Evolutionary conservation across 2,888 invertebrate genomes (phyloP).

Genomic region (Isotomurus palustris): DNA sequence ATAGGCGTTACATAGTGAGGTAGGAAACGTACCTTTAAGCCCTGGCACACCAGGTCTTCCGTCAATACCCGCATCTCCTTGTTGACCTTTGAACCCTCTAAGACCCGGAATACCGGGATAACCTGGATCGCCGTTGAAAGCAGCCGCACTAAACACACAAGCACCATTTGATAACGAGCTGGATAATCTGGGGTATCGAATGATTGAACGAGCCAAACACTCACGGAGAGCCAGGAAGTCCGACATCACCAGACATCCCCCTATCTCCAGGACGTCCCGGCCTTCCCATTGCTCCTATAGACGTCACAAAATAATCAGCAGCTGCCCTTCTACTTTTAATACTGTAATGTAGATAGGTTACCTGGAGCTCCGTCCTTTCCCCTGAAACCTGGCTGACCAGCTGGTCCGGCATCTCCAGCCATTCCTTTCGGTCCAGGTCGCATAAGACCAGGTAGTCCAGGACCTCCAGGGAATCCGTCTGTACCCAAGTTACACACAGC

Average conservation of each 20-base stretch:
- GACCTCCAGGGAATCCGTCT: slow-evolving; percentile 58
- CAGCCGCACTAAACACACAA: slow-evolving; percentile 34
- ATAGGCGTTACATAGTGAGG: neutral
- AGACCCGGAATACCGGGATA: slow-evolving; percentile 52
- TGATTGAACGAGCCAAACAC: too few relatives aligned
- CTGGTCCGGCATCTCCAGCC: slow-evolving; percentile 55
- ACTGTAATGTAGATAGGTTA: too few relatives aligned
- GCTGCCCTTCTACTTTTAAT: slow-evolving; percentile 37
- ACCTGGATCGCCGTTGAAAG: slow-evolving; percentile 41
- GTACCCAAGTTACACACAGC: slow-evolving; percentile 46
- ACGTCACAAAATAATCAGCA: slow-evolving; percentile 25
- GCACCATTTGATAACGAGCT: slow-evolving; percentile 50
- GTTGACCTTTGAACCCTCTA: slow-evolving; percentile 47
- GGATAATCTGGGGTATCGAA: slow-evolving; percentile 6
- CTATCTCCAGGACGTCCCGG: slow-evolving; percentile 47
- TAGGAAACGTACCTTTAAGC: slow-evolving; percentile 44
- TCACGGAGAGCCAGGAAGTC: slow-evolving; percentile 55
- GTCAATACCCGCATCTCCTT: slow-evolving; percentile 47
- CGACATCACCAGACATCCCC: slow-evolving; percentile 52
- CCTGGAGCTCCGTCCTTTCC: slow-evolving; percentile 48
- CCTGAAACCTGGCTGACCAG: slow-evolving; percentile 48
- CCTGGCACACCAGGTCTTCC: slow-evolving; percentile 46
- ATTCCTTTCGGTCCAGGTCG: slow-evolving; percentile 51
- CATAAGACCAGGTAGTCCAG: slow-evolving; percentile 48
- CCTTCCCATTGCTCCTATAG: slow-evolving; percentile 36